Percentiles rank a stretch among this genome's conserved stretches.
Conservation (phyloP, 2,113 vertebrate species). For the Camelus dromedarius region DNA sequence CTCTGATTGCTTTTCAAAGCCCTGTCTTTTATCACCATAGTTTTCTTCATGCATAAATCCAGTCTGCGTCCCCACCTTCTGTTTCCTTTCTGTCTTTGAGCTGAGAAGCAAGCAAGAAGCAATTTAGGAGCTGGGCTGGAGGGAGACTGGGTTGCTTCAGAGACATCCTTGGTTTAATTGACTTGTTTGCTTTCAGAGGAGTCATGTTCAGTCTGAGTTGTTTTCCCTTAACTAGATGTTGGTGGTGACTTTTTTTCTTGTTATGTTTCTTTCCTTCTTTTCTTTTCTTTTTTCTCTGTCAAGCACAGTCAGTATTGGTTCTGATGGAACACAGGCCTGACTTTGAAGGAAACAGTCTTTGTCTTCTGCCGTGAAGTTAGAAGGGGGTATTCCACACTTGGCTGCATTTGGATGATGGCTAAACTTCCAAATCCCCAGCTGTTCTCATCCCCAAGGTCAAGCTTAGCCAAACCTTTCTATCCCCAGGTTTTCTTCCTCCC, state of each 20-base stretch:
- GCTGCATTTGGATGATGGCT: neutral
- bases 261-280: neutral
- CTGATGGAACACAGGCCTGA: constrained; percentile 20
- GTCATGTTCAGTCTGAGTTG: constrained; percentile 48
- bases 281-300: neutral
- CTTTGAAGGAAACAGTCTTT: constrained; percentile 38
- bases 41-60: constrained; percentile 82
- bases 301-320: constrained; percentile 54
- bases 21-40: constrained; percentile 82
- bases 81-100: constrained; percentile 72
- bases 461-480: neutral
- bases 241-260: neutral
- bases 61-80: constrained; percentile 77
- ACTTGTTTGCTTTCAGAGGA: constrained; percentile 70
- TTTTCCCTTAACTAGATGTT: constrained; percentile 48
- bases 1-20: constrained; percentile 86
- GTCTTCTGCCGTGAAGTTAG: constrained; percentile 34
- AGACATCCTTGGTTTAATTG: constrained; percentile 68
- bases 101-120: constrained; percentile 80
- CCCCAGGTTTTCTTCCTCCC: neutral
- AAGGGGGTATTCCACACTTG: neutral
- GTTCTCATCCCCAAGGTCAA: constrained; percentile 41
- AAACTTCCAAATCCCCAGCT: constrained; percentile 31
- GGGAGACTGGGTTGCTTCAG: constrained; percentile 39
- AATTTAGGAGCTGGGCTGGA: constrained; percentile 64